Evolutionary conservation across 2,888 invertebrate species (phyloP), one percentile per base, ranked within the genome.

Genomic region (Halocaridina rubra): DNA sequence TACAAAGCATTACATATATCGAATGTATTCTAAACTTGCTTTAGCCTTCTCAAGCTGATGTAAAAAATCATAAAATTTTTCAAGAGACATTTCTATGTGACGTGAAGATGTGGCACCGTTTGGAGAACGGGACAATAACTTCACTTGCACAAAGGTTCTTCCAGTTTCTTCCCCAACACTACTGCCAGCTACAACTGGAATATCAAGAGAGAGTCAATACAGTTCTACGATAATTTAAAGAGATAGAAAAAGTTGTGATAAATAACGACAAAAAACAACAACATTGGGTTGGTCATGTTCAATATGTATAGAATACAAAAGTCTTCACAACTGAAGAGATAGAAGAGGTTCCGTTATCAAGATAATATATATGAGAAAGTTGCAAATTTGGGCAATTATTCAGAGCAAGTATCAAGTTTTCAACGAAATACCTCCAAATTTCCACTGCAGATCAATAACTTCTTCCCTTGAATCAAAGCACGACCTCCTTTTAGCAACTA

Each of bases 131-230:
- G 30, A 57, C 16, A 76, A 24, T 24, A 57, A 7, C 24, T 72
- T 80, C 5, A 81, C 81, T 32, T 82, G 82, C 30, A 82, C 82
- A 46, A 78, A 82, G 8, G 82, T 82, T 61, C 46, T 67, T 30
- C 82, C 82, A 13, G 82, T 61, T 24, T 82, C 82, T 13, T 61
- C 82, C 22, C 78, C 61, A 22, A 24, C 33, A 29, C 78, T 78
- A 74, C 82, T 82, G 22, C 82, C 82, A 22, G 82, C 82, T 29
- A 82, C 82, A 64, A 82, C 82, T 82, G 82, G 7, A 24, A 69
- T n/a, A n/a, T n/a, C n/a, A n/a, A n/a, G n/a, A n/a, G n/a, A n/a
- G n/a, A n/a, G n/a, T n/a, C n/a, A n/a, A n/a, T n/a, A n/a, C n/a
- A n/a, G n/a, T n/a, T n/a, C n/a, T n/a, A n/a, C 57, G 4, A 22